Evolutionary conservation across 1,140 invertebrate species (phyloP), one percentile per base, ranked within the genome.

Genomic region (Cheumatopsyche charites): DNA sequence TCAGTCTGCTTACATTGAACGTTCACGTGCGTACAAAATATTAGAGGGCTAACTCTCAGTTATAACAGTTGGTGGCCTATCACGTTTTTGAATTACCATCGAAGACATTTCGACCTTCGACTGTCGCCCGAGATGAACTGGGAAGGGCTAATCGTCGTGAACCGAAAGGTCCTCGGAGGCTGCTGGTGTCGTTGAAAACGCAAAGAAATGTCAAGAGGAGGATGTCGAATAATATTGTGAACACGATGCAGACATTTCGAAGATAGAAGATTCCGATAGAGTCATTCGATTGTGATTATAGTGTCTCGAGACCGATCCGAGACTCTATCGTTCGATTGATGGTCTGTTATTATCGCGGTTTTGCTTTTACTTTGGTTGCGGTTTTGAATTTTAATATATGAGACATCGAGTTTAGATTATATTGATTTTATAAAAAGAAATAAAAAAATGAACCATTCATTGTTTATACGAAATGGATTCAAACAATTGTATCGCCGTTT

Each of bases 1-100:
- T n/a, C n/a, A n/a, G n/a, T n/a, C n/a, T n/a, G n/a, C n/a, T n/a
- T n/a, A n/a, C n/a, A n/a, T n/a, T n/a, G n/a, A n/a, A n/a, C n/a
- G n/a, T n/a, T n/a, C n/a, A n/a, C n/a, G n/a, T n/a, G n/a, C n/a
- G n/a, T n/a, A n/a, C n/a, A n/a, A n/a, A n/a, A n/a, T n/a, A n/a
- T n/a, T n/a, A n/a, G 9, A 36, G 29, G 29, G 29, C 29, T 3
- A 36, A 36, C 29, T 36, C 29, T 4, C 43, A 13, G 2, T 3
- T 47, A 47, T 41, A n/a, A 7, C 42, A 45, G n/a, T 66, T 45
- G 25, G 11, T 66, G 63, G 26, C 63, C 63, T 23, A 66, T 66
- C 63, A 66, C 63, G 63, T 66, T 29, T 66, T 45, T 66, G 63
- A 45, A 66, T 26, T 15, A 66, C 2, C 62, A 47, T n/a, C 43